Percentiles rank a stretch among this genome's conserved stretches.
phyloP scores from a whole-genome alignment of 2,888 invertebrate genomes.

The Diogma glabrata region DNA sequence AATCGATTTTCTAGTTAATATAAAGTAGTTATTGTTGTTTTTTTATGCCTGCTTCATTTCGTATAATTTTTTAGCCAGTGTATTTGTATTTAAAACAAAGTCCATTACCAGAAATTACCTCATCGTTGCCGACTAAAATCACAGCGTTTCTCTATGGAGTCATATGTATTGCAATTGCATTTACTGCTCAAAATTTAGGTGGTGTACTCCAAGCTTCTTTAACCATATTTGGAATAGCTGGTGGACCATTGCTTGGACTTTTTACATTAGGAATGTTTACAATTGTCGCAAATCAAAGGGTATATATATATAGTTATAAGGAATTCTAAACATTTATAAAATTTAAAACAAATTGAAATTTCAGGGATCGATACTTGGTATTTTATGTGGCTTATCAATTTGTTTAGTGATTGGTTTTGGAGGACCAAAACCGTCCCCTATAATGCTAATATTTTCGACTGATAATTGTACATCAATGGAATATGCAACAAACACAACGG shows the following conservation, averaged over 20 bases:
- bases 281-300: constrained; percentile 56
- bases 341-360: constrained; percentile 20
- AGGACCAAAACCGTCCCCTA: constrained; percentile 52
- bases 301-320: constrained; percentile 25
- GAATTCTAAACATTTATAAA: constrained; percentile 11
- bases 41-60: no score
- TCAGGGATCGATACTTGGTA: constrained; percentile 57
- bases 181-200: constrained; percentile 64
- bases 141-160: constrained; percentile 62
- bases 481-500: constrained; percentile 16
- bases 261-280: constrained; percentile 80
- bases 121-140: constrained; percentile 49
- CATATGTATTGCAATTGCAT: constrained; percentile 68
- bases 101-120: constrained; percentile 32
- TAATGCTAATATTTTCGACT: constrained; percentile 43
- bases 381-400: constrained; percentile 50
- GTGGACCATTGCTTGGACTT: constrained; percentile 75
- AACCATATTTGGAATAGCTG: constrained; percentile 77
- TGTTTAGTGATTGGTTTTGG: constrained; percentile 81
- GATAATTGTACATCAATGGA: constrained; percentile 40
- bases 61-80: no score
- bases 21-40: no score
- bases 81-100: constrained; percentile 29
- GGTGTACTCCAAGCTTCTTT: constrained; percentile 79
- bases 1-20: no score